Base-by-base conservation (phyloP, 2,797 vertebrate genomes). In the Pseudomugil tenellus region DNA sequence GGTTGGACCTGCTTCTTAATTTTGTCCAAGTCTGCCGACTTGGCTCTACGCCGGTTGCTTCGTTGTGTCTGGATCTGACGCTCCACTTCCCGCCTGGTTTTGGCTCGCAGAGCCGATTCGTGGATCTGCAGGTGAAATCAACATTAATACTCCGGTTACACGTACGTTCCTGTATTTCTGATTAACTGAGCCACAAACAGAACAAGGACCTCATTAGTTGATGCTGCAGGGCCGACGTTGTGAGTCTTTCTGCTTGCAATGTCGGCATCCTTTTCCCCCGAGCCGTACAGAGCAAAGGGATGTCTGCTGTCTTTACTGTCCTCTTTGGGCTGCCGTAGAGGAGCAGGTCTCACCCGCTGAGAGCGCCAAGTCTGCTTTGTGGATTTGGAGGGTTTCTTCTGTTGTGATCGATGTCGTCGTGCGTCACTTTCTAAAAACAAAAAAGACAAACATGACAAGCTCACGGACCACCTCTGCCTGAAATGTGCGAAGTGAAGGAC, bases 231-330 rank as follows among this genome's bases (percentile, higher is more conserved):
- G 1, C 95, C 87, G 7, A 99, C 96, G 0, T 98, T 99, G 90
- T 98, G 95, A 0, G 97, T 98, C 87, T 94, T 98, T 63, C 95
- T 96, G 66, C 86, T 92, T 8, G 96, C 95, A 0, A 94, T 95
- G 66, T 97, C 94, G 0, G 92, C 95, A 60, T 94, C 91, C 68
- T 86, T 96, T 79, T 98, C 96, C 59, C 96, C 98, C 82, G 95
- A 95, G 32, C 94, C 98, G 16, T 98, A 98, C 51, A 98, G 88
- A 51, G 95, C 96, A 64, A 99, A 98, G 0, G 97, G 96, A 73
- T 96, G 96, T 49, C 93, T 95, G 56, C 89, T 90, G 58, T 95
- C 95, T 76, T 93, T 96, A 34, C 84, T 74, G n/a, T 86, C 80
- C 35, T 91, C 93, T 63, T 77, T 92, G 43, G 88, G 90, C 43